Evolutionary conservation across 2,888 invertebrate genomes (phyloP).

Genomic region (Lasioglossum villosulum): DNA sequence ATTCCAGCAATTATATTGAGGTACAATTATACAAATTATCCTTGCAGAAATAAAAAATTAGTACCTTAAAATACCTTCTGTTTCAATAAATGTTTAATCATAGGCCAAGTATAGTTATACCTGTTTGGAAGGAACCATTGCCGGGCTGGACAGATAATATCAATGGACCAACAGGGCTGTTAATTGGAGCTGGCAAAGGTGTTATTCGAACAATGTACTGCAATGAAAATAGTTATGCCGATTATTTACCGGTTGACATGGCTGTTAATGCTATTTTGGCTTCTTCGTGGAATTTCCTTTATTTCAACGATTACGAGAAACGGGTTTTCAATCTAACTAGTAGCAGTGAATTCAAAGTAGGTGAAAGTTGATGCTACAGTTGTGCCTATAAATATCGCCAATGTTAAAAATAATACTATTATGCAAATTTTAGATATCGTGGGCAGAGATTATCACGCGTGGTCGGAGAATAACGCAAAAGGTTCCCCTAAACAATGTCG

Average conservation of each 20-base stretch:
- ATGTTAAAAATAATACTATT: not conserved
- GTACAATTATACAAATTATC: conserved; percentile 84
- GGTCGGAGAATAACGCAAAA: conserved; percentile 91
- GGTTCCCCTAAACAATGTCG: conserved; percentile 94
- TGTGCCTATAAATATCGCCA: not conserved
- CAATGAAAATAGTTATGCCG: conserved; percentile 91
- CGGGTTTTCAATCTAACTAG: conserved; percentile 91
- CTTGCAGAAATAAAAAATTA: not conserved
- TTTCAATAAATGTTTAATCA: conserved; percentile 10
- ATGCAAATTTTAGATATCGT: conserved; percentile 86
- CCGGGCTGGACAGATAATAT: conserved; percentile 97
- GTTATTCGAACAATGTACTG: conserved; percentile 96
- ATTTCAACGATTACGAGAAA: conserved; percentile 85
- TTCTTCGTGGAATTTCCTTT: conserved; percentile 88
- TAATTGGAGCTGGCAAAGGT: conserved; percentile 94
- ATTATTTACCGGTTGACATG: conserved; percentile 92
- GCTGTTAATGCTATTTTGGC: conserved; percentile 92
- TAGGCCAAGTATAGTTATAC: conserved; percentile 89
- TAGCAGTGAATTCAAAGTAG: conserved; percentile 91
- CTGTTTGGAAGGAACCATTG: conserved; percentile 93
- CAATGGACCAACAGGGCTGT: conserved; percentile 95
- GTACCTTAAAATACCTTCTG: not conserved
- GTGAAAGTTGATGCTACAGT: not conserved
- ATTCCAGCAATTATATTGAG: conserved; percentile 93
- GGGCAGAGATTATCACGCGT: conserved; percentile 94